Evolutionary conservation across 2,888 invertebrate species (phyloP).

Genomic region (Drosophila neonasuta): DNA sequence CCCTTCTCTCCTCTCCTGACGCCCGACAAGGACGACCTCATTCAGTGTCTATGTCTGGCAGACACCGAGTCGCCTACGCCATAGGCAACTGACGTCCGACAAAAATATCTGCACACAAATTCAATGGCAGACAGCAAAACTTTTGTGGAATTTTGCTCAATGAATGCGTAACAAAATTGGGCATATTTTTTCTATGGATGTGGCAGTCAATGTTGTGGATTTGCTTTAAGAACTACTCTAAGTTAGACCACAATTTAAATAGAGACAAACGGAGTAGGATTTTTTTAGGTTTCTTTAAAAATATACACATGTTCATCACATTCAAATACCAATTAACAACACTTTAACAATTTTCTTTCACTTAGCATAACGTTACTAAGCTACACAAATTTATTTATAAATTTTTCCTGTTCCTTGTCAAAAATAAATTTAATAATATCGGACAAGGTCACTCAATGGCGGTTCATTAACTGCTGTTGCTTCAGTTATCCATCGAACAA

Average conservation of each 20-base stretch:
- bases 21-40: constrained; percentile 53
- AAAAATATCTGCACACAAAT: constrained; percentile 2
- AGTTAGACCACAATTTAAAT: constrained; percentile 2
- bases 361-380: too few relatives aligned
- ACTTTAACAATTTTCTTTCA: too few relatives aligned
- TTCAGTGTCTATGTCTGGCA: constrained; percentile 57
- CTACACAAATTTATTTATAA: too few relatives aligned
- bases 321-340: too few relatives aligned
- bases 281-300: too few relatives aligned
- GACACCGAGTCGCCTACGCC: constrained; percentile 63
- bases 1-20: neutral
- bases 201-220: neutral
- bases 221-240: neutral
- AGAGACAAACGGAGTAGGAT: too few relatives aligned
- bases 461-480: constrained; percentile 6
- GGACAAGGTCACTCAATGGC: constrained; percentile 9
- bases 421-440: constrained; percentile 6
- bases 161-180: constrained; percentile 52
- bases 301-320: too few relatives aligned
- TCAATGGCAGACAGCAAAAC: constrained; percentile 20
- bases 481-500: neutral
- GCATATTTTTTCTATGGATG: neutral
- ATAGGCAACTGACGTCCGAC: constrained; percentile 11
- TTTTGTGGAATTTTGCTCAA: constrained; percentile 43
- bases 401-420: neutral